Evolutionary conservation across 2,888 invertebrate species (phyloP).

Genomic region (Tetranychus piercei): DNA sequence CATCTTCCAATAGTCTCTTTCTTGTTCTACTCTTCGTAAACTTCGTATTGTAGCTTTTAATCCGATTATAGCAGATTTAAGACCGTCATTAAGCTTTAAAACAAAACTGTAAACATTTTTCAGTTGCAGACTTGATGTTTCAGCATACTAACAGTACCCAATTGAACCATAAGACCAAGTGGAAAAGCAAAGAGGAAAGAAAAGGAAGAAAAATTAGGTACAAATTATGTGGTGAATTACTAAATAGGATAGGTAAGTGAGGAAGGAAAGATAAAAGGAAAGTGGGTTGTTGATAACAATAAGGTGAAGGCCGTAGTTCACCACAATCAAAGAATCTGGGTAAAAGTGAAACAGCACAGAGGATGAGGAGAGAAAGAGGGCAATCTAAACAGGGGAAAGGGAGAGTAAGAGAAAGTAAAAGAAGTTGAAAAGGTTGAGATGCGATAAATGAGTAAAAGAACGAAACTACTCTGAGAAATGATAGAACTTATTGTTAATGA

Average conservation of each 20-base stretch:
- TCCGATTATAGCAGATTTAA: conserved; percentile 3
- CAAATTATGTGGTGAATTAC: conserved; percentile 8
- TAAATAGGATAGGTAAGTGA: neutral
- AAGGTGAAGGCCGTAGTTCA: neutral
- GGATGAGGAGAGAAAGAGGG: neutral
- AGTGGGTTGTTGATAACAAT: neutral
- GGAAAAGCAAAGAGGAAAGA: neutral
- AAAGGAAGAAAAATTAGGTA: neutral
- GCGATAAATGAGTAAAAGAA: neutral
- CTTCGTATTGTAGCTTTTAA: neutral
- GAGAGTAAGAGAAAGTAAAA: neutral
- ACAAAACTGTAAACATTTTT: conserved; percentile 10
- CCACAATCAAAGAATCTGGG: neutral
- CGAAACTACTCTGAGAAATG: no score
- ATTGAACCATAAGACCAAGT: neutral
- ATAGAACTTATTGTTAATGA: no score
- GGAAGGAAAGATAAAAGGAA: conserved; percentile 6
- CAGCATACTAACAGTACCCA: neutral
- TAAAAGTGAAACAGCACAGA: neutral
- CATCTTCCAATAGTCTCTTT: conserved; percentile 7
- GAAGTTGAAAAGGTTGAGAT: neutral
- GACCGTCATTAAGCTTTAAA: neutral
- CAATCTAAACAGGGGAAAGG: neutral
- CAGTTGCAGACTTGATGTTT: conserved; percentile 7
- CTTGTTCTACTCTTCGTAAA: conserved; percentile 2